These are phyloP conservation scores for Lepidurus couesii DNA, from an alignment of 1,140 invertebrate species.

Conservation along the genomic window DNA sequence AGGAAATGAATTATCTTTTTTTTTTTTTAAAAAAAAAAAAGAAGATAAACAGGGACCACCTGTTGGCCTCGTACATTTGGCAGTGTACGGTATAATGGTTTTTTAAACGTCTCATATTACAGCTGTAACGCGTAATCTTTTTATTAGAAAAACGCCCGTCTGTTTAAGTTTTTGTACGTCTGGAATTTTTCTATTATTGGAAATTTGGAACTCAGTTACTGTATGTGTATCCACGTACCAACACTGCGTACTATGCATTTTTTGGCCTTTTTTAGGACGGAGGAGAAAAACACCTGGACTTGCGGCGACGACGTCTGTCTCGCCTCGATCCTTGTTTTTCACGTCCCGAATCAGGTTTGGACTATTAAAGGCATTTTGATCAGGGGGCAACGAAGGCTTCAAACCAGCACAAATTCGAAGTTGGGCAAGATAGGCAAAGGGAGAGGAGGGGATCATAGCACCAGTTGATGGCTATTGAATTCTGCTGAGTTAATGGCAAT, in stretches of 20 bases:
- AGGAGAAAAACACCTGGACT: neutral
- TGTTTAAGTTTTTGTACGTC: too few relatives aligned
- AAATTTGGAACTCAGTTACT: too few relatives aligned
- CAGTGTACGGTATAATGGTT: too few relatives aligned
- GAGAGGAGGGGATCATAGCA: neutral
- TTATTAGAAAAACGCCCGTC: too few relatives aligned
- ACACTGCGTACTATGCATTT: too few relatives aligned
- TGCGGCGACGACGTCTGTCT: conserved; percentile 1
- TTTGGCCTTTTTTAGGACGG: too few relatives aligned
- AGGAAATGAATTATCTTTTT: too few relatives aligned
- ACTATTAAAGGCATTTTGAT: neutral
- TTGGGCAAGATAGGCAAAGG: neutral
- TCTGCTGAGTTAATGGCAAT: neutral
- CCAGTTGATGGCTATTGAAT: neutral
- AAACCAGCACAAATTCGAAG: neutral
- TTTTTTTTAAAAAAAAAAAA: too few relatives aligned
- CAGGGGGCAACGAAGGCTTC: neutral
- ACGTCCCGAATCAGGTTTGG: neutral
- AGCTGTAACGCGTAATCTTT: too few relatives aligned
- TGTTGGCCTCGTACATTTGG: neutral
- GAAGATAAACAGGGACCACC: neutral
- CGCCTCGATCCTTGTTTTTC: neutral
- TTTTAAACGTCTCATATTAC: too few relatives aligned
- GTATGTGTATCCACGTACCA: too few relatives aligned
- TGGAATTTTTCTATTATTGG: too few relatives aligned